Base-by-base conservation (phyloP, 2,888 invertebrate species). In the Anorthoa munda region DNA sequence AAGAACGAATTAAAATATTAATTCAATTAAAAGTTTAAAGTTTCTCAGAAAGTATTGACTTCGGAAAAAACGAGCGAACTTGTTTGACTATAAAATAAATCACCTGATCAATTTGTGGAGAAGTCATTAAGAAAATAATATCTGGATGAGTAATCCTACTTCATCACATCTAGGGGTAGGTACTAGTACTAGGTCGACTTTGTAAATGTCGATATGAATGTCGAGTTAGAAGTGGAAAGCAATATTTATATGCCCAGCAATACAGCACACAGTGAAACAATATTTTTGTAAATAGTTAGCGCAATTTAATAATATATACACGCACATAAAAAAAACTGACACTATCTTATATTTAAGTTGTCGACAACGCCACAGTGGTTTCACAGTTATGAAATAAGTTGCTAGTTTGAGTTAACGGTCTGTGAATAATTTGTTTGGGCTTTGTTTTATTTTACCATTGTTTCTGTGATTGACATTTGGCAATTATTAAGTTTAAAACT, bases 21-120 rank as follows among this genome's bases (percentile, higher is more conserved):
- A 73, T 72, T 69, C 59, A 79, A 79, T 75, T 65, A 77, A 73
- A 79, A 75, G 56, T 79, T 84, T 56, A n/a, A 59, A 58, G 53
- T 68, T 71, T 48, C 31, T 2, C 48, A 23, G 53, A 66, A 69
- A 58, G 46, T 31, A 31, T 9, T 39, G 45, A 53, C 15, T 58
- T 75, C 2, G 48, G 26, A 13, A 26, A 21, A 58, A 39, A 21
- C 11, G 13, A 26, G 13, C 4, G 3, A 21, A 74, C 51, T 67
- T 74, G 45, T 59, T 63, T 26, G 12, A 51, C 50, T 46, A 56
- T 3, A 23, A 23, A 66, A 61, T 46, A 74, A n/a, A 55, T 66
- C 18, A 59, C 13, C 5, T 13, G 4, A 53, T 58, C 26, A 21
- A 21, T 51, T 61, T 53, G 13, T 50, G 11, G 5, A 26, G 4